phyloP scores from a whole-genome alignment of 2,797 vertebrate species.

The Microchirus variegatus region DNA sequence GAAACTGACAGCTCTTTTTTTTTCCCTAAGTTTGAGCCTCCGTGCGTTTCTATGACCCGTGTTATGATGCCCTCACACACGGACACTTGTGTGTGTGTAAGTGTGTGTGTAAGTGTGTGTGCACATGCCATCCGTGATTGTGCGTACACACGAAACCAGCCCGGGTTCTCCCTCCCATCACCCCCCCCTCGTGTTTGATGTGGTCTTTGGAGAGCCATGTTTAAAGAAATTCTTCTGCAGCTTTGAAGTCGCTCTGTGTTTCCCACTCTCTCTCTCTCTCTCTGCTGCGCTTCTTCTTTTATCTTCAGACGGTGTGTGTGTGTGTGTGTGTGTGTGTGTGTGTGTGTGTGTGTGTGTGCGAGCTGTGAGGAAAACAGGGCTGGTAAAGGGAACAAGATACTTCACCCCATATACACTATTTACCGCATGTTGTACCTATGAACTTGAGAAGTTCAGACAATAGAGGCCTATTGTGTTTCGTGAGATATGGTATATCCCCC shows the following conservation, averaged over 20 bases:
- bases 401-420: slow-evolving; percentile 57
- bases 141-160: slow-evolving; percentile 32
- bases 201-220: slow-evolving; percentile 79
- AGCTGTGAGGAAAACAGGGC: slow-evolving; percentile 53
- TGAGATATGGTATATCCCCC: slow-evolving; percentile 29
- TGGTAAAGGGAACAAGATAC: slow-evolving; percentile 67
- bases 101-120: not conserved
- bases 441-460: slow-evolving; percentile 64
- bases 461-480: slow-evolving; percentile 63
- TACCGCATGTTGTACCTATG: slow-evolving; percentile 64
- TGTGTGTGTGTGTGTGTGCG: too few relatives aligned
- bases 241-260: slow-evolving; percentile 79
- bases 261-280: slow-evolving; percentile 67
- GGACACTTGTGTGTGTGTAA: too few relatives aligned
- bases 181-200: slow-evolving; percentile 76
- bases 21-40: slow-evolving; percentile 66
- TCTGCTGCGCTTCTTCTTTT: slow-evolving; percentile 70
- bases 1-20: slow-evolving; percentile 71
- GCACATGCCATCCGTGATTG: slow-evolving; percentile 5
- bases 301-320: slow-evolving; percentile 71
- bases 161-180: slow-evolving; percentile 22
- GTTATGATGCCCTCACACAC: slow-evolving; percentile 45
- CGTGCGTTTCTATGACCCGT: slow-evolving; percentile 63
- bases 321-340: too few relatives aligned
- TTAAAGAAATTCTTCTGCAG: slow-evolving; percentile 78